phyloP scores from a whole-genome alignment of 2,888 invertebrate genomes.

The Chrysotoxum bicinctum region DNA sequence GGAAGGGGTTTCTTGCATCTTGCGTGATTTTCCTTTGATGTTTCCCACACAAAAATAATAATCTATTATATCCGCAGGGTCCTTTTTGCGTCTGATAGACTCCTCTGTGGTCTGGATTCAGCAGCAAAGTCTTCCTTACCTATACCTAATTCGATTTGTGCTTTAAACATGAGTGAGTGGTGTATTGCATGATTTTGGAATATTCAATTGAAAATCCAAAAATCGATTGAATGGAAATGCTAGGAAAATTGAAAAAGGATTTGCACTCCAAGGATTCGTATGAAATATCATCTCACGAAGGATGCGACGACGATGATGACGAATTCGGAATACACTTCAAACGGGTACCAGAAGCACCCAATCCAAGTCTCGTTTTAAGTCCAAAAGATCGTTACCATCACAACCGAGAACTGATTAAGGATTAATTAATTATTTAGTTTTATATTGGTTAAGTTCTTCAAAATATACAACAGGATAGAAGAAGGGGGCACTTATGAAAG shows the following conservation, averaged over 20 bases:
- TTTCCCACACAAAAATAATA: constrained; percentile 19
- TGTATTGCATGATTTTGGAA: constrained; percentile 43
- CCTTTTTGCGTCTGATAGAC: constrained; percentile 59
- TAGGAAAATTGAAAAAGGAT: constrained; percentile 50
- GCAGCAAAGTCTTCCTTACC: constrained; percentile 16
- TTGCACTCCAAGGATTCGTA: background rate
- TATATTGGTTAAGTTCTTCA: constrained; percentile 21
- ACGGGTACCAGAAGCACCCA: background rate
- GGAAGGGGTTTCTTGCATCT: constrained; percentile 7
- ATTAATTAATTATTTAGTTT: constrained; percentile 65
- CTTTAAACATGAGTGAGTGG: constrained; percentile 14
- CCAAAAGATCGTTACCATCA: constrained; percentile 17
- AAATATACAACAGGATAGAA: background rate
- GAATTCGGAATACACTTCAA: constrained; percentile 1
- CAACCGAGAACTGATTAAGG: constrained; percentile 43
- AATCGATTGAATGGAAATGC: constrained; percentile 58
- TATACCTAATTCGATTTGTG: constrained; percentile 66
- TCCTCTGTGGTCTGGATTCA: background rate
- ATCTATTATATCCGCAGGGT: constrained; percentile 51
- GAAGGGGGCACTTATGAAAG: background rate
- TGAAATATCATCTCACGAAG: background rate
- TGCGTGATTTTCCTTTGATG: constrained; percentile 64
- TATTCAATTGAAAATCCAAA: constrained; percentile 61
- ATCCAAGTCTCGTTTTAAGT: constrained; percentile 20
- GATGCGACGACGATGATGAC: constrained; percentile 6